Evolutionary conservation across 2,797 vertebrate genomes (phyloP).

Genomic region (Oreortyx pictus): DNA sequence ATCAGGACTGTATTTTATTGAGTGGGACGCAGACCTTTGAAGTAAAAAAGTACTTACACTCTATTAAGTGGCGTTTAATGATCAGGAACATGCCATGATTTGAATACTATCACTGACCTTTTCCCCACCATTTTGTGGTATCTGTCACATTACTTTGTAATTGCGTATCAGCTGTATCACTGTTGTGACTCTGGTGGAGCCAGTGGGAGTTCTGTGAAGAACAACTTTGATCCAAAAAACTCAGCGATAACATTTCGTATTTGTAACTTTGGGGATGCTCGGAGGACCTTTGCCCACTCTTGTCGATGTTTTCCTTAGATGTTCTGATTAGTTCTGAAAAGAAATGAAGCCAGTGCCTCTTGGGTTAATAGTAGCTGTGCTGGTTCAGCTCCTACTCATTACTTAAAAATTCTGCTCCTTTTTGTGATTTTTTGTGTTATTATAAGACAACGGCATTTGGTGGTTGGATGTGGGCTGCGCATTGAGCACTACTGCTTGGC

Average conservation of each 20-base stretch:
- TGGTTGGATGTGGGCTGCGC: background rate
- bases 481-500: background rate
- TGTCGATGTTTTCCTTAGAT: background rate
- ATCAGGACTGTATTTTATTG: background rate
- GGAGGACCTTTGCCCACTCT: background rate
- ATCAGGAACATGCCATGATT: background rate
- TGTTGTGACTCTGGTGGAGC: background rate
- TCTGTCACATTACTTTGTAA: background rate
- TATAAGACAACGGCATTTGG: rapidly evolving
- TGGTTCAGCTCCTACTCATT: background rate
- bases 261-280: background rate
- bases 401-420: background rate
- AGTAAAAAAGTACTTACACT: background rate
- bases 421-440: background rate
- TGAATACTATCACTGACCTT: background rate
- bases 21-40: background rate
- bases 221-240: background rate
- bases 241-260: background rate
- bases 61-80: background rate
- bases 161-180: background rate
- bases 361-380: background rate
- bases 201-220: background rate
- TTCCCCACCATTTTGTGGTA: background rate
- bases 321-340: background rate
- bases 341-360: background rate